A percentile compares a stretch with the other conserved stretches of the same genome.
Evolutionary conservation across 2,888 invertebrate species (phyloP).

Genomic region (Trypoxylon attenuatum): DNA sequence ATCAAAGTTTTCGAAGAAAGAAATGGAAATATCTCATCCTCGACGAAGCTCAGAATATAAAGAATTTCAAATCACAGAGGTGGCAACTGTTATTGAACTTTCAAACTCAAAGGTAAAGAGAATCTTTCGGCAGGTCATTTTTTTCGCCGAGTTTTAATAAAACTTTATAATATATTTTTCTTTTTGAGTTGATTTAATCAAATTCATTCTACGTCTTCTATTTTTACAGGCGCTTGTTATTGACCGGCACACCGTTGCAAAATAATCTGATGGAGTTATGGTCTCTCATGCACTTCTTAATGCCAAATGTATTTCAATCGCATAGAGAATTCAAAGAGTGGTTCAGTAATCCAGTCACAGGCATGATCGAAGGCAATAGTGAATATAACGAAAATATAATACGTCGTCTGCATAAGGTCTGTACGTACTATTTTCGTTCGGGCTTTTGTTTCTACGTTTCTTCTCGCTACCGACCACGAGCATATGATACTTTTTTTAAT

Average conservation of each 20-base stretch:
- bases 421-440: constrained; percentile 68
- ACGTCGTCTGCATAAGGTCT: constrained; percentile 90
- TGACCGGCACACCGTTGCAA: constrained; percentile 97
- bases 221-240: constrained; percentile 83
- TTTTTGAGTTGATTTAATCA: constrained; percentile 17
- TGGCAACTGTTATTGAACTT: constrained; percentile 98
- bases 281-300: constrained; percentile 98
- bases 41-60: constrained; percentile 99
- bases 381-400: constrained; percentile 94
- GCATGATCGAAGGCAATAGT: constrained; percentile 94
- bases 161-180: constrained; percentile 25
- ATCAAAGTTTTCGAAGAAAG: constrained; percentile 96
- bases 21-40: constrained; percentile 99
- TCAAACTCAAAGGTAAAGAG: constrained; percentile 86
- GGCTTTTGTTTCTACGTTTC: constrained; percentile 14
- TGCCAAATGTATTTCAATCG: constrained; percentile 97
- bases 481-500: constrained; percentile 35
- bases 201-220: neutral
- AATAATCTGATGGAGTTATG: constrained; percentile 97
- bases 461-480: constrained; percentile 67
- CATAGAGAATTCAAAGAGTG: constrained; percentile 98
- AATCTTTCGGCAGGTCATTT: neutral
- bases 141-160: neutral
- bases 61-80: constrained; percentile 98
- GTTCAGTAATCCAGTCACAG: constrained; percentile 98